Conservation (phyloP, 2,797 vertebrate genomes). For the Chloroceryle inda region DNA sequence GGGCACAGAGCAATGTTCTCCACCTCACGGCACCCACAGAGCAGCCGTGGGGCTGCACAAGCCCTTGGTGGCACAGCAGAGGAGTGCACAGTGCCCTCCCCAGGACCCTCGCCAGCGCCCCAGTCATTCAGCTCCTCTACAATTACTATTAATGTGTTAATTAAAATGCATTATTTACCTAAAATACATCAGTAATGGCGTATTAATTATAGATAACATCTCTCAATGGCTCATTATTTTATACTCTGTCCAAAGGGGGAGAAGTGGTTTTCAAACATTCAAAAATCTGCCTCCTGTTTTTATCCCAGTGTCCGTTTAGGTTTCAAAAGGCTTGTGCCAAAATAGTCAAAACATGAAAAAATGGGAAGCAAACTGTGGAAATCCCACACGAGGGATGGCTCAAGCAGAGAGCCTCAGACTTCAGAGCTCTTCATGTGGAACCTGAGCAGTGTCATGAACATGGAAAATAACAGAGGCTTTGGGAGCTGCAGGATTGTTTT, state of each 20-base stretch:
- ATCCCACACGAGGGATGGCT: background rate
- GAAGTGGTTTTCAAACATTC: background rate
- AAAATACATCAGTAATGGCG: background rate
- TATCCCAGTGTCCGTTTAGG: background rate
- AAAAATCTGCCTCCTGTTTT: background rate
- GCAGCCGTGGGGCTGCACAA: background rate
- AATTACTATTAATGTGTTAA: background rate
- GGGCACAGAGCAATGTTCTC: background rate
- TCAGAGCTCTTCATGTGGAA: background rate
- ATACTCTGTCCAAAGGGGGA: background rate
- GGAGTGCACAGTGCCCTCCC: background rate
- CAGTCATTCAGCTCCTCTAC: background rate
- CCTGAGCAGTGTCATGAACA: background rate
- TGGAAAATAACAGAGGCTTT: background rate
- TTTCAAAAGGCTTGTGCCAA: background rate
- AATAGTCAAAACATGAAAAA: background rate
- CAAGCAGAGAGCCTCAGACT: background rate
- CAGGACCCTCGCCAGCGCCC: background rate
- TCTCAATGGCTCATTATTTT: background rate
- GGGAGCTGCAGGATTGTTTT: background rate
- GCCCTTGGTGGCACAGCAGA: background rate
- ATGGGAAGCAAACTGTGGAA: background rate
- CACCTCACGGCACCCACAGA: background rate
- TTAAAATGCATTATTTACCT: constrained; percentile 15
- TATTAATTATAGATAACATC: background rate